phyloP scores from a whole-genome alignment of 2,113 vertebrate genomes.

The Bos indicus region DNA sequence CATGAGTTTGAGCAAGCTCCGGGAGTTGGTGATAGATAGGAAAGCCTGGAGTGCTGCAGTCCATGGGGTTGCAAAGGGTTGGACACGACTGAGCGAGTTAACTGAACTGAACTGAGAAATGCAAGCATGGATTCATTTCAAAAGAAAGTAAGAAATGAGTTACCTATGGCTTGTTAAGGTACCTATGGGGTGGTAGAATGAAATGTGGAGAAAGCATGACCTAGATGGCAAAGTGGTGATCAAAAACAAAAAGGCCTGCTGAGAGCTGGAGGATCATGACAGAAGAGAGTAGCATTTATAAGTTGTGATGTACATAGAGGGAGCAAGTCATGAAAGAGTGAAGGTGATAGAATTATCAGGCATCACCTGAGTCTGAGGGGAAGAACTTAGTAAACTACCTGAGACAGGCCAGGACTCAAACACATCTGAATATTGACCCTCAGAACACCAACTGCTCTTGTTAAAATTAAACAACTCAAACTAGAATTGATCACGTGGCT shows the following conservation, averaged over 20 bases:
- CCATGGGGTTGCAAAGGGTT: neutral
- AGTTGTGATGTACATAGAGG: neutral
- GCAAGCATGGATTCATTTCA: neutral
- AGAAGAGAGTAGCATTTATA: neutral
- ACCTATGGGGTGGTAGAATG: fast-evolving
- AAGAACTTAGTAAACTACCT: neutral
- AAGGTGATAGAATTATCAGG: neutral
- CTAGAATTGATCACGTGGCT: neutral
- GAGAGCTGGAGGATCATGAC: neutral
- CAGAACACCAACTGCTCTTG: neutral
- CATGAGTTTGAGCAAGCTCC: neutral
- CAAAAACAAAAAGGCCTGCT: neutral
- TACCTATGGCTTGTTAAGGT: neutral
- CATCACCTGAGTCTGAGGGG: fast-evolving
- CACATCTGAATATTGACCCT: neutral
- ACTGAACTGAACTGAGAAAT: neutral
- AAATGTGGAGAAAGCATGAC: neutral
- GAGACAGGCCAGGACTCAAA: neutral
- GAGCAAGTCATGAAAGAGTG: neutral
- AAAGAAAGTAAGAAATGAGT: neutral
- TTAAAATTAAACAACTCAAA: neutral
- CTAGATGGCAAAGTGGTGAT: neutral
- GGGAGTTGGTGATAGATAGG: neutral
- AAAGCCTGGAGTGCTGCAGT: neutral
- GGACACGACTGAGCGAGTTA: fast-evolving